Conservation (phyloP, 23 tunicate species). For the Styela clava region DNA sequence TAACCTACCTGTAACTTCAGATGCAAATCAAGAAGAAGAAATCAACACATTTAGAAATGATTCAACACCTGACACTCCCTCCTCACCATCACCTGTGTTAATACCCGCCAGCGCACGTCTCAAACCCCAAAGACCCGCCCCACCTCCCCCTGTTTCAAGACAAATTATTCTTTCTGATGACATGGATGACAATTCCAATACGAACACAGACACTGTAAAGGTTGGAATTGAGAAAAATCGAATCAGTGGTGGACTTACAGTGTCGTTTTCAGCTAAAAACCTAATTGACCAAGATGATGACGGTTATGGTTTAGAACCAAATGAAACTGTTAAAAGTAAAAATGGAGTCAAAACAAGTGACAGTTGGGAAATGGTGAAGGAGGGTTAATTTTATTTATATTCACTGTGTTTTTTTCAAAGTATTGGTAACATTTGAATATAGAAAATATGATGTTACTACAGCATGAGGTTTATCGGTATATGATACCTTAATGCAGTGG, state of each 20-base stretch:
- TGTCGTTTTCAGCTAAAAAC: conserved; percentile 12
- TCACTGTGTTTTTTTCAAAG: no score
- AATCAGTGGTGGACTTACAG: neutral
- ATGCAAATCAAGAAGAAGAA: no score
- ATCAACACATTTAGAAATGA: neutral
- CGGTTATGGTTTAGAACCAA: neutral
- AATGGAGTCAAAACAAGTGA: neutral
- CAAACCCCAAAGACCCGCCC: neutral
- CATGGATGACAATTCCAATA: neutral
- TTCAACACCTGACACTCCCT: neutral
- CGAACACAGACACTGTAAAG: neutral
- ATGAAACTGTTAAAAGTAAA: neutral
- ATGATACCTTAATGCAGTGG: no score
- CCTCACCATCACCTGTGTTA: neutral
- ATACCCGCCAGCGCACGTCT: neutral
- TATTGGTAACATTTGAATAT: no score
- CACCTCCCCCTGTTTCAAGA: neutral
- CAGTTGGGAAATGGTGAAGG: conserved; percentile 2
- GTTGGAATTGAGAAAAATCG: neutral
- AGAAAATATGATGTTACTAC: no score
- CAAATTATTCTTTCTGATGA: neutral
- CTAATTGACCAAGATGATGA: neutral
- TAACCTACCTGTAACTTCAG: no score
- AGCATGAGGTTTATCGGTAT: no score
- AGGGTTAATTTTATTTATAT: no score